Percentiles rank a stretch among this genome's conserved stretches.
These are phyloP conservation scores for Phenganax stokvisi DNA, from an alignment of 92 coral and sea anemone genomes.

Conservation along the genomic window DNA sequence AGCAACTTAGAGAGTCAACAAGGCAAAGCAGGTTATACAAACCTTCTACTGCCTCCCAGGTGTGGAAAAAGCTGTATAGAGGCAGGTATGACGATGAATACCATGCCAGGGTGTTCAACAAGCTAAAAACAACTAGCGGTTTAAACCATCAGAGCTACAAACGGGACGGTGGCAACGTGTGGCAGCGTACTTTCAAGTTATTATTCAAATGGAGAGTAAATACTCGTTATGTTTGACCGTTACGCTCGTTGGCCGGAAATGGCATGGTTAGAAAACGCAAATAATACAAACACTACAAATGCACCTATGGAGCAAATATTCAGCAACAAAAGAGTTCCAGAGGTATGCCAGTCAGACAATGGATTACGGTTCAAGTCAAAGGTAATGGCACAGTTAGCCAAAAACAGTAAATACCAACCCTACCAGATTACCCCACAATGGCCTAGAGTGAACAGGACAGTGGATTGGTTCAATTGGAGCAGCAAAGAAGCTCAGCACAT, in stretches of 20 bases:
- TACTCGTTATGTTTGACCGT: constrained; percentile 32
- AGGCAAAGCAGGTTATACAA: not conserved
- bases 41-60: constrained; percentile 19
- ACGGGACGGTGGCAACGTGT: constrained; percentile 27
- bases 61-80: not conserved
- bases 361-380: constrained; percentile 39
- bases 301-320: constrained; percentile 25
- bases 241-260: constrained; percentile 42
- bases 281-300: constrained; percentile 30
- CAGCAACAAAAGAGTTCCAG: constrained; percentile 36
- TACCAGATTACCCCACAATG: constrained; percentile 38
- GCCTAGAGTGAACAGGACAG: constrained; percentile 45
- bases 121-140: constrained; percentile 12
- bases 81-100: not conserved
- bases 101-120: constrained; percentile 2
- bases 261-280: constrained; percentile 26
- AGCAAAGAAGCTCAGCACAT: constrained; percentile 22
- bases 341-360: constrained; percentile 45
- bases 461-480: constrained; percentile 32
- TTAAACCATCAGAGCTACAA: constrained; percentile 21
- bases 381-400: constrained; percentile 28
- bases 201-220: constrained; percentile 29
- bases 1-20: not conserved
- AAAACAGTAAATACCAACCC: constrained; percentile 7
- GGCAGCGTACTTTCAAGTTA: constrained; percentile 24